Evolutionary conservation across 1,140 invertebrate genomes (phyloP), one percentile per base, ranked within the genome.

Genomic region (Muscidifurax raptorellus): DNA sequence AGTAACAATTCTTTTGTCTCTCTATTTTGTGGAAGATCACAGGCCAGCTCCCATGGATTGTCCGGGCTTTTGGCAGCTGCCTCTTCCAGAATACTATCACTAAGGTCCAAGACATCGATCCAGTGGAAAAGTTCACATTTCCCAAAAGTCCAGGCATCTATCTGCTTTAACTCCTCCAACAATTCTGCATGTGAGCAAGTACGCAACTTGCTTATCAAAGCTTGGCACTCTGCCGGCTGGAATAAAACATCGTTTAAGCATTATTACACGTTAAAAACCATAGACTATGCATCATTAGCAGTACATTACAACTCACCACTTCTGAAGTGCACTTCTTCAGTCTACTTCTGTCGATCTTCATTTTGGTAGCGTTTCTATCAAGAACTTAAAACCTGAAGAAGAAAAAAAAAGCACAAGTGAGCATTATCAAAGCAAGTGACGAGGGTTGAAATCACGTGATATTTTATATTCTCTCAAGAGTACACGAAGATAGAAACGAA

Each of bases 111-210:
- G 7, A 98, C 95, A 94, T 97, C 96, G 79, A 97, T 96, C 97
- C 97, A 98, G 91, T 98, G 97, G 89, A 96, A 97, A 15, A 98
- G 93, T 93, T 98, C 97, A 93, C 97, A 98, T 94, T 98, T 98
- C 82, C 97, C 97, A 92, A 96, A 98, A 47, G 96, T 97, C 97
- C 97, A 98, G 44, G 96, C 95, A 88, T 97, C 96, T 86, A 98
- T 95, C 84, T 95, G 95, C 86, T 95, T 95, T 32, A 98, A 90
- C 90, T 97, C 96, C 80, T 95, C 94, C 1, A 96, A 91, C 47
- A 98, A 92, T 90, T 97, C 96, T 84, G 95, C 93, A 86, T 96
- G 94, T 67, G 95, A 95, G 90, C 96, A 97, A 85, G 94, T 94
- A 89, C 96, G 95, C 32, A 98, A 90, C 89, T 95, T 95, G 87